Percentiles rank a stretch among this genome's conserved stretches.
These are phyloP conservation scores for Branchipolynoe longqiensis DNA, from an alignment of 2,888 invertebrate genomes.

Conservation along the genomic window DNA sequence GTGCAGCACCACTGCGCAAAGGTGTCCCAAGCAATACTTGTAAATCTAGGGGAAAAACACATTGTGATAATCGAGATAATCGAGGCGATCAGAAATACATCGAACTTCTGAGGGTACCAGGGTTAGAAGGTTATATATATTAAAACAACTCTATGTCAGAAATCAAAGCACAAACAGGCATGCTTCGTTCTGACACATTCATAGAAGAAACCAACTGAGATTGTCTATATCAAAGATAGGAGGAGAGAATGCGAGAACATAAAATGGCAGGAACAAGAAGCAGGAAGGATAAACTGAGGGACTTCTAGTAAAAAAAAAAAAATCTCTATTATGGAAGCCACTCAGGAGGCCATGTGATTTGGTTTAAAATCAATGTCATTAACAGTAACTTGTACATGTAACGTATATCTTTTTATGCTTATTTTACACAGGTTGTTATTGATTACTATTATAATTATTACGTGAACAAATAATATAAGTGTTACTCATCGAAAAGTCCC, in stretches of 20 bases:
- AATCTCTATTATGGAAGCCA: constrained; percentile 44
- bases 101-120: constrained; percentile 42
- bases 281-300: constrained; percentile 13
- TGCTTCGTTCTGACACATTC: constrained; percentile 25
- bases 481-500: constrained; percentile 46
- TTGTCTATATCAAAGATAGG: constrained; percentile 24
- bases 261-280: constrained; percentile 44
- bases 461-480: constrained; percentile 3
- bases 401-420: constrained; percentile 50
- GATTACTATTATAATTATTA: constrained; percentile 32
- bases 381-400: constrained; percentile 32
- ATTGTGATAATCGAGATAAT: constrained; percentile 56
- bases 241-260: no score
- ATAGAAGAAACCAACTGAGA: constrained; percentile 48
- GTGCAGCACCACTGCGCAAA: constrained; percentile 2
- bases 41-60: constrained; percentile 30
- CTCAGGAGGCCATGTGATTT: constrained; percentile 24
- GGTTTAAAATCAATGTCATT: constrained; percentile 25
- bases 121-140: constrained; percentile 40
- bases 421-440: constrained; percentile 44
- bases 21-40: constrained; percentile 56
- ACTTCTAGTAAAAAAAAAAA: neutral
- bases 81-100: constrained; percentile 57
- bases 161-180: constrained; percentile 51
- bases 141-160: constrained; percentile 30